Evolutionary conservation across 2,888 invertebrate species (phyloP).

Genomic region (Hipparchia sbordonii): DNA sequence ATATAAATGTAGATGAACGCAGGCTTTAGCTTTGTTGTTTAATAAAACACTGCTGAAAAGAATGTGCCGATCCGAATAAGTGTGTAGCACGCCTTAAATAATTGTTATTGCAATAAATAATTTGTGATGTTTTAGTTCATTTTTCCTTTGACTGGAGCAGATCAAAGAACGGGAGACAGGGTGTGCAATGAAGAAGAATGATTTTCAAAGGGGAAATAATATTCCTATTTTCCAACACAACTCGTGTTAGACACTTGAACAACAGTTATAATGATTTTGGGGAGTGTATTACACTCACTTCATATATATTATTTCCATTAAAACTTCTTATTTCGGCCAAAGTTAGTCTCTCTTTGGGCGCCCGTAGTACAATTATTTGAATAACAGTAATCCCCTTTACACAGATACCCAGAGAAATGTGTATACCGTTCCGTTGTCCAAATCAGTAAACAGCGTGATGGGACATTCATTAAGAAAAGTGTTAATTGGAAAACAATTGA

Average conservation of each 20-base stretch:
- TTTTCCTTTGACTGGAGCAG: slow-evolving; percentile 79
- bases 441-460: slow-evolving; percentile 29
- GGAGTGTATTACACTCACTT: slow-evolving; percentile 3
- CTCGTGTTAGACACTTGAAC: slow-evolving; percentile 44
- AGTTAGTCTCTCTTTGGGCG: not conserved
- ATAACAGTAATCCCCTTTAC: not conserved
- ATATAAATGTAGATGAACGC: too few species aligned
- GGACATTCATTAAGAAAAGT: slow-evolving; percentile 40
- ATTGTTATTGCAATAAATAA: slow-evolving; percentile 41
- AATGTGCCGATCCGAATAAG: too few species aligned
- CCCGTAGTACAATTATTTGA: not conserved
- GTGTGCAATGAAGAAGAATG: slow-evolving; percentile 71
- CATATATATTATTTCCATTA: too few species aligned
- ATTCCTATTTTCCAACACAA: slow-evolving; percentile 71
- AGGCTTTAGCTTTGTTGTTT: too few species aligned
- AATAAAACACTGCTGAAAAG: too few species aligned
- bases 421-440: slow-evolving; percentile 10
- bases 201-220: slow-evolving; percentile 72
- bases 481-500: slow-evolving; percentile 47
- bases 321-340: too few species aligned
- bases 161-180: slow-evolving; percentile 77
- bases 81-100: too few species aligned
- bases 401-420: not conserved
- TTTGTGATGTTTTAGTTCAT: slow-evolving; percentile 78
- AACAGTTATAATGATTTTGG: slow-evolving; percentile 37